These are phyloP conservation scores for Litoditis marina DNA, from an alignment of 2,888 invertebrate species.

Conservation along the genomic window DNA sequence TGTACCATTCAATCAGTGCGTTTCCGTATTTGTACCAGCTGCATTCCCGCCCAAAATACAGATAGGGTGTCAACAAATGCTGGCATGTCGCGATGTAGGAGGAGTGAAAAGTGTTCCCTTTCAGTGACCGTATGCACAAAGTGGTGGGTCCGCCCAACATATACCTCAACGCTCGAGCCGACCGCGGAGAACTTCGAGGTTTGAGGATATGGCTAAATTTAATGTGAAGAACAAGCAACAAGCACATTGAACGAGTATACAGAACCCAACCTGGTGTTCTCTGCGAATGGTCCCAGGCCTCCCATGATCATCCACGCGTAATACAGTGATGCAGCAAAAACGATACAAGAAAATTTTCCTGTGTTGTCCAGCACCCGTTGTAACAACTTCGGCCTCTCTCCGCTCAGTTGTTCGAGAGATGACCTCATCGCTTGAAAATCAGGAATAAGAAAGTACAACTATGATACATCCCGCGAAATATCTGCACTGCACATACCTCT, in stretches of 20 bases:
- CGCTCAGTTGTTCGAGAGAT: slow-evolving; percentile 3
- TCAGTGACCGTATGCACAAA: too few species aligned
- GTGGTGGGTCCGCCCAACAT: too few species aligned
- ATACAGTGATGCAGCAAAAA: slow-evolving; percentile 3
- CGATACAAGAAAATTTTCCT: background rate
- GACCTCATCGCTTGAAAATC: slow-evolving; percentile 12
- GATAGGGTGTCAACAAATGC: too few species aligned
- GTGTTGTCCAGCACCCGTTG: background rate
- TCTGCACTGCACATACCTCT: too few species aligned
- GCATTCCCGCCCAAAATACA: too few species aligned
- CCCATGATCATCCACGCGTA: slow-evolving; percentile 5
- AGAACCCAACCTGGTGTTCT: slow-evolving; percentile 16
- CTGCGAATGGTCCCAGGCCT: slow-evolving; percentile 6
- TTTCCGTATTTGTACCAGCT: too few species aligned
- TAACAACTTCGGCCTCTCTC: slow-evolving; percentile 7
- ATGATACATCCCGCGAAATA: too few species aligned
- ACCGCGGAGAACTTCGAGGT: too few species aligned
- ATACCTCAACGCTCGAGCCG: too few species aligned
- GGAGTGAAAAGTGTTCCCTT: too few species aligned
- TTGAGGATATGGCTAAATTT: background rate
- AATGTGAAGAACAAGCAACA: too few species aligned
- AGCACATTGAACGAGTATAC: background rate
- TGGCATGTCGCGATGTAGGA: too few species aligned
- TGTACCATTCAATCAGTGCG: background rate
- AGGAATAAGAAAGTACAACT: background rate